A percentile compares a stretch with the other conserved stretches of the same genome.
Evolutionary conservation across 2,888 invertebrate genomes (phyloP).

Genomic region (Sympetrum striolatum): DNA sequence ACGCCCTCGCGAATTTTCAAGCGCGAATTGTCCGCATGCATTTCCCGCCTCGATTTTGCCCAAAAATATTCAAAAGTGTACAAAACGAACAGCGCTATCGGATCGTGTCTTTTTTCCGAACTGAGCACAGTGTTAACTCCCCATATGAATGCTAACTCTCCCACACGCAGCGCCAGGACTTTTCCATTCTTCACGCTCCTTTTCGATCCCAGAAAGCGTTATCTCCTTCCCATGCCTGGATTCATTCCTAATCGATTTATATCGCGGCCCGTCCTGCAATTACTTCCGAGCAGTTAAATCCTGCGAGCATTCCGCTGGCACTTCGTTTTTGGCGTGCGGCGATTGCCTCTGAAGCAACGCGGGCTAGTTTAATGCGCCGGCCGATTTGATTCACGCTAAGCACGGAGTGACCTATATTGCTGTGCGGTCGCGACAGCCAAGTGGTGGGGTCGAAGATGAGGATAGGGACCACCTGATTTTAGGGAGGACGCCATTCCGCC

Average conservation of each 20-base stretch:
- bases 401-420: not conserved
- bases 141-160: too few relatives aligned
- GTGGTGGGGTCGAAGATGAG: too few relatives aligned
- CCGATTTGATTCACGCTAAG: not conserved
- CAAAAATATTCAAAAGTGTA: too few relatives aligned
- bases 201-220: not conserved
- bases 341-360: not conserved
- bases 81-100: too few relatives aligned
- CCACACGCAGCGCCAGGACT: too few relatives aligned
- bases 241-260: conserved; percentile 26
- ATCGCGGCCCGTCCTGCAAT: conserved; percentile 5
- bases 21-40: too few relatives aligned
- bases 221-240: conserved; percentile 3
- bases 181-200: not conserved
- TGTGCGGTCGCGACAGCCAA: not conserved
- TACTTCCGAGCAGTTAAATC: conserved; percentile 28
- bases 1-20: too few relatives aligned
- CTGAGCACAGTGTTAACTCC: too few relatives aligned
- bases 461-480: too few relatives aligned
- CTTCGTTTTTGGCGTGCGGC: not conserved
- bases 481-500: too few relatives aligned
- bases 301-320: not conserved
- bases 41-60: too few relatives aligned
- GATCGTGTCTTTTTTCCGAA: too few relatives aligned
- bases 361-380: not conserved